Conservation (phyloP, 1,140 invertebrate species). For the Trichogramma pretiosum region DNA sequence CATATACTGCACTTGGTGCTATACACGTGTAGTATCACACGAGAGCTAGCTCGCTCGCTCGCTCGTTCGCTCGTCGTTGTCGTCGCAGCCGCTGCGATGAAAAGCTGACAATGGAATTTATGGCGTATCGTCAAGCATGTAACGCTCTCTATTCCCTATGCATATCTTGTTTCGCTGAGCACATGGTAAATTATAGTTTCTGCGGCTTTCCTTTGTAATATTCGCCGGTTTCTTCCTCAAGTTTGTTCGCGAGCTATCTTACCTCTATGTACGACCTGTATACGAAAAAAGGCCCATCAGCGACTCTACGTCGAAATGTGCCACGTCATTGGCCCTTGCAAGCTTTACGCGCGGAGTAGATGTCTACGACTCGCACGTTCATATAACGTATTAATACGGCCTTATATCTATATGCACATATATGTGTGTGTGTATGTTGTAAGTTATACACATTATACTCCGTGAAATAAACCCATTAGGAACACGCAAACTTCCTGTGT, state of each 20-base stretch:
- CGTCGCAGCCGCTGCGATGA: too few relatives aligned
- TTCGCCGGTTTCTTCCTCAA: too few relatives aligned
- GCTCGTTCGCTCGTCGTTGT: too few relatives aligned
- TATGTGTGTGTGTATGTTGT: not conserved
- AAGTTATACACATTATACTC: too few relatives aligned
- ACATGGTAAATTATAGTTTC: conserved; percentile 11
- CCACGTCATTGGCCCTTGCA: conserved; percentile 1
- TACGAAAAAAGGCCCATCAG: not conserved
- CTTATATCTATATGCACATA: not conserved
- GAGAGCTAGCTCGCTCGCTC: too few relatives aligned
- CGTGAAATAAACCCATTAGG: conserved; percentile 13
- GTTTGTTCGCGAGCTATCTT: too few relatives aligned
- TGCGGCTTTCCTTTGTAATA: conserved; percentile 9
- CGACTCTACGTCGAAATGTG: conserved; percentile 2
- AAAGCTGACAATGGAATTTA: conserved; percentile 9
- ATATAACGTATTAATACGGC: conserved; percentile 11
- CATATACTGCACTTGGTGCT: too few relatives aligned
- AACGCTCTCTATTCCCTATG: conserved; percentile 10
- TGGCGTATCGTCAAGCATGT: not conserved
- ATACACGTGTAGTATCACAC: too few relatives aligned
- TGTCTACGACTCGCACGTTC: too few relatives aligned
- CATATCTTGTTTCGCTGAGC: conserved; percentile 8
- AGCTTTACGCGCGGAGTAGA: too few relatives aligned
- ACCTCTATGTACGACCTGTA: not conserved
- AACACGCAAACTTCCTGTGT: conserved; percentile 11